phyloP scores from a whole-genome alignment of 2,797 vertebrate species.

The Oreortyx pictus region DNA sequence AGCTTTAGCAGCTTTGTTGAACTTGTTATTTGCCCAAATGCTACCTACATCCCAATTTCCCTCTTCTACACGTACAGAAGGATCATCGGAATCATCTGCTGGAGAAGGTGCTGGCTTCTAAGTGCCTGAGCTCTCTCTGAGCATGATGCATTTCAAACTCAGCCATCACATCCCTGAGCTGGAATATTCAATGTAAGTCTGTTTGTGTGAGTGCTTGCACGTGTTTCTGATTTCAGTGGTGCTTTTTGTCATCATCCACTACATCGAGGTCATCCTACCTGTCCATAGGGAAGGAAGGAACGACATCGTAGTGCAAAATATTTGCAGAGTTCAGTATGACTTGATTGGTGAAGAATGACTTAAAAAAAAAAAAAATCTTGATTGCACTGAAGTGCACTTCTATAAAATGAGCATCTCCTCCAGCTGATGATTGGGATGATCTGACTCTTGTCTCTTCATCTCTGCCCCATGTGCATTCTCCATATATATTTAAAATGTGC shows the following conservation, averaged over 20 bases:
- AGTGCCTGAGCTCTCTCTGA: neutral
- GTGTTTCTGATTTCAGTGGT: neutral
- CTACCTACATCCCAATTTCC: neutral
- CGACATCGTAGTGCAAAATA: neutral
- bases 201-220: neutral
- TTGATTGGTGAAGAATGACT: constrained; percentile 8
- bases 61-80: neutral
- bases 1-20: neutral
- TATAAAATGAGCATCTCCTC: neutral
- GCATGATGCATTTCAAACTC: accelerated
- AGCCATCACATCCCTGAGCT: neutral
- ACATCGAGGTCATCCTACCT: constrained; percentile 15
- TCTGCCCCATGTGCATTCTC: neutral
- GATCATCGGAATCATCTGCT: neutral
- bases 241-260: neutral
- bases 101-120: neutral
- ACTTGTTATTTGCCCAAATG: neutral
- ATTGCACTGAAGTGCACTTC: neutral
- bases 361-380: constrained; percentile 16
- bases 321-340: neutral
- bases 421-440: neutral
- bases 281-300: neutral
- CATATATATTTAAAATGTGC: neutral
- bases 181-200: neutral
- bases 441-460: neutral